A percentile compares a stretch with the other conserved stretches of the same genome.
phyloP scores from a whole-genome alignment of 2,797 vertebrate species.

The Vespertilio murinus region DNA sequence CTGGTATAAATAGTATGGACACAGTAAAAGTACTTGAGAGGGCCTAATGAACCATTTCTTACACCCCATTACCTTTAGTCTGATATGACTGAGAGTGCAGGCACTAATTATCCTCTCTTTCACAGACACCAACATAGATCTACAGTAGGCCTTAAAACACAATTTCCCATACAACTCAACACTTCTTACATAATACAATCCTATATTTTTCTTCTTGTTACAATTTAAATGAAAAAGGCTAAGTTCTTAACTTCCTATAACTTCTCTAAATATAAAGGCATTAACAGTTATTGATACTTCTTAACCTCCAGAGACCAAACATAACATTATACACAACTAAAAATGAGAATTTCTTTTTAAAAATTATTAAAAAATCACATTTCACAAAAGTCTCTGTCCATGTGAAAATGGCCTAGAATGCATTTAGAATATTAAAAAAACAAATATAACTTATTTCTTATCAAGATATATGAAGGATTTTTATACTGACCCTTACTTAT shows the following conservation, averaged over 20 bases:
- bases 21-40: slow-evolving; percentile 88
- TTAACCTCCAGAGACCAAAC: slow-evolving; percentile 31
- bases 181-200: slow-evolving; percentile 81
- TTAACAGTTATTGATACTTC: not conserved
- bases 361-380: slow-evolving; percentile 48
- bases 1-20: slow-evolving; percentile 89
- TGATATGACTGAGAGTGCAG: slow-evolving; percentile 88
- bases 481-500: not conserved
- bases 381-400: slow-evolving; percentile 9
- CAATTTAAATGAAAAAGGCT: slow-evolving; percentile 83
- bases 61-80: slow-evolving; percentile 90
- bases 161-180: slow-evolving; percentile 83
- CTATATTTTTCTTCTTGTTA: slow-evolving; percentile 82
- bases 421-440: slow-evolving; percentile 42
- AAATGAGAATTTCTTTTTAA: not conserved
- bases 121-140: slow-evolving; percentile 84
- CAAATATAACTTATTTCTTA: slow-evolving; percentile 40
- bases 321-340: slow-evolving; percentile 14
- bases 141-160: slow-evolving; percentile 86
- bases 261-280: slow-evolving; percentile 60
- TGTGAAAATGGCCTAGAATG: slow-evolving; percentile 14
- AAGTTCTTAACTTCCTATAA: slow-evolving; percentile 76
- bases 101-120: slow-evolving; percentile 88
- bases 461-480: not conserved
- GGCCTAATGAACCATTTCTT: slow-evolving; percentile 90